phyloP scores from a whole-genome alignment of 2,113 vertebrate genomes.

The Paramisgurnus dabryanus region DNA sequence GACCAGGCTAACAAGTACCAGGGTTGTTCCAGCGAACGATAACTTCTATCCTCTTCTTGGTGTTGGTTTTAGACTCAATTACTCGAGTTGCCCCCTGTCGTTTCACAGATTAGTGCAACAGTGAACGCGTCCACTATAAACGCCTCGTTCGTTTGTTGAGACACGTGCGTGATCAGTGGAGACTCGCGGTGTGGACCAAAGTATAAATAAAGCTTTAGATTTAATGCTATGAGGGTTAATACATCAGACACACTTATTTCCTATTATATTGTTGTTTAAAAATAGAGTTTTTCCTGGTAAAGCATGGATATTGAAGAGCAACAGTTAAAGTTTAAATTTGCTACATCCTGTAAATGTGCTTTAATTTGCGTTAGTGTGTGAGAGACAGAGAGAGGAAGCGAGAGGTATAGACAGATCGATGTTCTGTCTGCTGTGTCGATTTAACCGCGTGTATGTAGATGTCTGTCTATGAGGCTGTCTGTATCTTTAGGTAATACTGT shows the following conservation, averaged over 20 bases:
- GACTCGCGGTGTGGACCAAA: too few species aligned
- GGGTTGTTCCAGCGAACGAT: too few species aligned
- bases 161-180: too few species aligned
- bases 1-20: too few species aligned
- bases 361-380: not conserved
- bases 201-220: too few species aligned
- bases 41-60: too few species aligned
- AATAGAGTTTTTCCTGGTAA: not conserved
- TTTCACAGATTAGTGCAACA: too few species aligned
- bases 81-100: too few species aligned
- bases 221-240: too few species aligned
- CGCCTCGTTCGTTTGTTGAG: too few species aligned
- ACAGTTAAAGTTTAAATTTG: not conserved
- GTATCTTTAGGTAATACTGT: not conserved
- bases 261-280: not conserved
- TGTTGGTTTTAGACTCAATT: too few species aligned
- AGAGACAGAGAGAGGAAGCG: not conserved
- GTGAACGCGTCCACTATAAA: too few species aligned
- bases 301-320: not conserved
- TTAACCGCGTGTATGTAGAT: constrained; percentile 10
- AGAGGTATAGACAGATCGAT: not conserved
- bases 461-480: constrained; percentile 17
- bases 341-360: not conserved
- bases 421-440: constrained; percentile 11
- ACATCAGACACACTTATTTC: not conserved